These are phyloP conservation scores for Alloscopus bannaensis DNA, from an alignment of 2,888 invertebrate genomes.

Conservation along the genomic window DNA sequence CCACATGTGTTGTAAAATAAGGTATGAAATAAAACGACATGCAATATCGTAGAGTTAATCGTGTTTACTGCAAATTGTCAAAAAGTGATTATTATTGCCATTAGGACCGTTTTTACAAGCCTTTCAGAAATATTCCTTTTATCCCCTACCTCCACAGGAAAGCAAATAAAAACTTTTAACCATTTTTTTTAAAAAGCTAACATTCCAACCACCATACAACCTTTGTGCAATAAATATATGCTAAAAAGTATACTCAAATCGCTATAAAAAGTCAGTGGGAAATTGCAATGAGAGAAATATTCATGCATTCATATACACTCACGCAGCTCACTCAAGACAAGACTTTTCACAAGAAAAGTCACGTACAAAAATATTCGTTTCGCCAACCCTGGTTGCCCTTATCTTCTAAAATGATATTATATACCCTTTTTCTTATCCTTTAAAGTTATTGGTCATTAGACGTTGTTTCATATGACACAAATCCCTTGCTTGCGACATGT, in stretches of 20 bases:
- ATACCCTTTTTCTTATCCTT: constrained; percentile 35
- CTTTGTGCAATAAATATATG: constrained; percentile 4
- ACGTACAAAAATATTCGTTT: constrained; percentile 1
- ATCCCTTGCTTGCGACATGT: constrained; percentile 48
- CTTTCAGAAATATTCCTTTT: neutral
- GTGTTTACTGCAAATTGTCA: constrained; percentile 38
- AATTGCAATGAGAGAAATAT: constrained; percentile 24
- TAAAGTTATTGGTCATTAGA: constrained; percentile 59
- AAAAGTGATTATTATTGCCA: constrained; percentile 24
- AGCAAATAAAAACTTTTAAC: neutral
- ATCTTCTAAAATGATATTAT: neutral
- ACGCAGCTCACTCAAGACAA: neutral
- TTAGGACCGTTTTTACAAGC: constrained; percentile 8
- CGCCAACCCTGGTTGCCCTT: neutral
- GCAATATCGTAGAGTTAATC: neutral
- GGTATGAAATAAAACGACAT: neutral
- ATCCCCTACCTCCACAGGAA: neutral
- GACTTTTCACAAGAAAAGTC: constrained; percentile 20
- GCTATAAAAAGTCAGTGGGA: constrained; percentile 31
- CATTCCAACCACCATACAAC: neutral
- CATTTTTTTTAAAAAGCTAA: too few relatives aligned
- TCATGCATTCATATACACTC: neutral
- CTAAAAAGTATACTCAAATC: constrained; percentile 25
- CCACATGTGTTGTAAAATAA: neutral
- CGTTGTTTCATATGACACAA: constrained; percentile 52